phyloP scores from a whole-genome alignment of 1,140 invertebrate species.

The Bombus difficillimus region DNA sequence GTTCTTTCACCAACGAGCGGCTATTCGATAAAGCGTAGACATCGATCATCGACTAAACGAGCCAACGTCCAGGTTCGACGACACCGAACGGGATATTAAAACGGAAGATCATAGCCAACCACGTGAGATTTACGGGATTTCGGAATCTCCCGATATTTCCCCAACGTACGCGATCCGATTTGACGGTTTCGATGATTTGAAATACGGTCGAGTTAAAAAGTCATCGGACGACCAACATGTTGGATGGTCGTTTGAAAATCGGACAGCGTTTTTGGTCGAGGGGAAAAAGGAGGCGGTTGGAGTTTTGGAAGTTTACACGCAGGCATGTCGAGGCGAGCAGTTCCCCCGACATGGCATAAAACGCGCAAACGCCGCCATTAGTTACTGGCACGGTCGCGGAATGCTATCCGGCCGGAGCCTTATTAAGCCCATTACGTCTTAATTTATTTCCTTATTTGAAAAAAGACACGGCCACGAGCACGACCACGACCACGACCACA shows the following conservation, averaged over 20 bases:
- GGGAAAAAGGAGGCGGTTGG: neutral
- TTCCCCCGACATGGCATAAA: conserved; percentile 57
- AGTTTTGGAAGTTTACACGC: conserved; percentile 47
- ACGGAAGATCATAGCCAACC: neutral
- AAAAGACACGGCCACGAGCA: conserved; percentile 33
- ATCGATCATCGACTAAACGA: conserved; percentile 75
- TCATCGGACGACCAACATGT: neutral
- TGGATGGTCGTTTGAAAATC: neutral
- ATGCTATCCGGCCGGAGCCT: conserved; percentile 64
- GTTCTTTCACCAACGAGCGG: conserved; percentile 33
- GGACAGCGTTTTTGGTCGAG: neutral
- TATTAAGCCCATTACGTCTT: conserved; percentile 69
- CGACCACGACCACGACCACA: conserved; percentile 9
- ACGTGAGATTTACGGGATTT: too few relatives aligned
- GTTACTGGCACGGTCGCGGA: conserved; percentile 63
- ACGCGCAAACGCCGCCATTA: conserved; percentile 64
- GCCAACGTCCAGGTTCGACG: conserved; percentile 36
- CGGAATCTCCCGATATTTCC: too few relatives aligned
- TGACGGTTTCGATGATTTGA: too few relatives aligned
- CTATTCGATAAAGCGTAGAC: conserved; percentile 70
- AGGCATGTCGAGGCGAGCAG: neutral
- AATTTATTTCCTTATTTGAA: conserved; percentile 68
- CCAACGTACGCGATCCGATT: too few relatives aligned
- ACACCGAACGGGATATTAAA: conserved; percentile 9
- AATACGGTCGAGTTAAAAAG: too few relatives aligned